These are phyloP conservation scores for Propithecus perrieri DNA, from an alignment of 2,797 vertebrate species.

Conservation along the genomic window DNA sequence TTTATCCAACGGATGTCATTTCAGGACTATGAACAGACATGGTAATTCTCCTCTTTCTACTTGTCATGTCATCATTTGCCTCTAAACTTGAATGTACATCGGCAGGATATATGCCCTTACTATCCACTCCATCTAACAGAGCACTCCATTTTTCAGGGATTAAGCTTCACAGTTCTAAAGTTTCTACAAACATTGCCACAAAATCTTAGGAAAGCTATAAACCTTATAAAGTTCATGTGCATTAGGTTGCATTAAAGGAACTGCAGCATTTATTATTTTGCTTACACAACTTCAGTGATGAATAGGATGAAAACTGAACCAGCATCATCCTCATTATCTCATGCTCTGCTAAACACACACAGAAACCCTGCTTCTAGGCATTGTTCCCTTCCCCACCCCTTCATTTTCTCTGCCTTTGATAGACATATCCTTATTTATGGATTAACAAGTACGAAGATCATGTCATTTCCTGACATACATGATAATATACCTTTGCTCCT, in stretches of 20 bases:
- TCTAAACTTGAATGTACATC: background rate
- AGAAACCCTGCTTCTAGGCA: background rate
- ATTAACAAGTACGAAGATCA: conserved; percentile 64
- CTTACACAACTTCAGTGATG: background rate
- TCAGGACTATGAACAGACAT: background rate
- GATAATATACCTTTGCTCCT: conserved; percentile 67
- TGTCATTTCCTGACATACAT: conserved; percentile 73
- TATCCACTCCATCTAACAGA: background rate
- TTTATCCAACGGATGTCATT: conserved; percentile 34
- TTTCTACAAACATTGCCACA: conserved; percentile 17
- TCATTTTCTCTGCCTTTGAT: conserved; percentile 69
- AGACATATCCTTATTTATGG: conserved; percentile 69
- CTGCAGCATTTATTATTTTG: background rate
- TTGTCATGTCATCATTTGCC: conserved; percentile 52
- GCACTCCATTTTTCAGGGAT: background rate
- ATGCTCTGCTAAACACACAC: conserved; percentile 19
- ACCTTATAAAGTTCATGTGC: background rate
- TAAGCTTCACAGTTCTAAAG: background rate
- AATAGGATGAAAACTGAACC: conserved; percentile 38
- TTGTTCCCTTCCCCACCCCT: conserved; percentile 50
- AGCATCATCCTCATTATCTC: conserved; percentile 52
- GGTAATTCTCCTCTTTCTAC: background rate
- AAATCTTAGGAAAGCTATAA: conserved; percentile 1
- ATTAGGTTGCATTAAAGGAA: background rate
- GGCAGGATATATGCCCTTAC: background rate